Base-by-base conservation (phyloP, 2,113 vertebrate species). In the Pseudopodoces humilis region DNA sequence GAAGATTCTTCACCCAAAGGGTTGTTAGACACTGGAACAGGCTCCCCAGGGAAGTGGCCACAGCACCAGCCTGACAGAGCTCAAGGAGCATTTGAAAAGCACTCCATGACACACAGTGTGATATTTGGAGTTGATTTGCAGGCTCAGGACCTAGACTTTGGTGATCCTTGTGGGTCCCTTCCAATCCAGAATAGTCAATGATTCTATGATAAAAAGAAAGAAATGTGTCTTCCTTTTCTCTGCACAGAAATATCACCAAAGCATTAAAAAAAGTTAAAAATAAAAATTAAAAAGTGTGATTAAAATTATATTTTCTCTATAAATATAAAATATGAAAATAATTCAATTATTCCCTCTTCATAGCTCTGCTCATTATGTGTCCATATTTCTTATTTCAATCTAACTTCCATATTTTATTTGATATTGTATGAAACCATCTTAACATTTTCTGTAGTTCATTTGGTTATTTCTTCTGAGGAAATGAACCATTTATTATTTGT, bases 141-240 rank as follows among this genome's bases (percentile, higher is more conserved):
- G 28, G 24, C 7, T 3, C 27, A 46, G 24, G 7, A 52, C 15
- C 0, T 44, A 11, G 10, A 31, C 6, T 47, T 47, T 5, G 11
- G 17, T 53, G 9, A 56, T 35, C 16, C 20, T 31, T 41, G 5
- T 35, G 16, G 1, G 4, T 49, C 20, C 13, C 24, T 70, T n/a
- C n/a, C 24, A 41, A 70, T 8, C 41, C 41, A 79, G 56, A 20
- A 35, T 5, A 55, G 21, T 31, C 30, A 69, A 9, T 39, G 24
- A 30, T 39, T 62, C 23, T 41, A 16, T 71, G 37, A 49, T 23
- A 35, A 72, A 69, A 60, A 49, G 12, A 74, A 52, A 53, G 2
- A 64, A 27, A 5, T 27, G 6, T 53, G 7, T 65, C 52, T 58
- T 41, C 9, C 6, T 67, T 65, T 88, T 46, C 27, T 71, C 37